Percentiles rank a stretch among this genome's conserved stretches.
These are phyloP conservation scores for Crossocerus cetratus DNA, from an alignment of 2,888 invertebrate species.

Conservation along the genomic window DNA sequence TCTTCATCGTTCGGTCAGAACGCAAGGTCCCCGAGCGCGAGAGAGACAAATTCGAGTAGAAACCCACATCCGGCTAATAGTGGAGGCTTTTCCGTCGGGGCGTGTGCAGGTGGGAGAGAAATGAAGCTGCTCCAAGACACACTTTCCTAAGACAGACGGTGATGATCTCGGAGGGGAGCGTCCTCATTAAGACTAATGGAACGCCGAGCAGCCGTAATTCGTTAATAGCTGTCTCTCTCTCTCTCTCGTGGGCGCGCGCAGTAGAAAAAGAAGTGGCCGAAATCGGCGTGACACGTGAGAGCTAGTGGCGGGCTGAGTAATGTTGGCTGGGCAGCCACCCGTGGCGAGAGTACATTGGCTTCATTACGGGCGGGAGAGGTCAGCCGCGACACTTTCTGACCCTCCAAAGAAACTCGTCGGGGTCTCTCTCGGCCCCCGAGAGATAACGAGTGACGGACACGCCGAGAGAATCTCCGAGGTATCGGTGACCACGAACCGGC, in stretches of 20 bases:
- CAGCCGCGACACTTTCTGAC: constrained; percentile 51
- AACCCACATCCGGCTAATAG: background rate
- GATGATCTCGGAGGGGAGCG: constrained; percentile 25
- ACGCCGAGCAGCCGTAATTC: constrained; percentile 1
- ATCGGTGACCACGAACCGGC: background rate
- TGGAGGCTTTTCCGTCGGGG: too few relatives aligned
- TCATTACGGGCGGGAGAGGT: constrained; percentile 45
- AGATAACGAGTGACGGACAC: constrained; percentile 42
- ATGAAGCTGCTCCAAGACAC: constrained; percentile 12
- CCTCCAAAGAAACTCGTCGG: constrained; percentile 33
- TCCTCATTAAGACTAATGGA: constrained; percentile 7
- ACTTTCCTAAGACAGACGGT: constrained; percentile 4
- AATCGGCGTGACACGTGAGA: constrained; percentile 19
- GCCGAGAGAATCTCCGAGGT: constrained; percentile 13
- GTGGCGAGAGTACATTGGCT: constrained; percentile 47
- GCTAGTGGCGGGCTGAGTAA: constrained; percentile 16
- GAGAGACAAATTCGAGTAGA: background rate
- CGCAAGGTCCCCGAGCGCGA: background rate
- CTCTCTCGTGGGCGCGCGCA: background rate
- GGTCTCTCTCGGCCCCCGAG: constrained; percentile 9
- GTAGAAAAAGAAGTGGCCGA: constrained; percentile 5
- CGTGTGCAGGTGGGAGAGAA: background rate
- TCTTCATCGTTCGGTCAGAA: constrained; percentile 59
- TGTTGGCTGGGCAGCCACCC: constrained; percentile 32
- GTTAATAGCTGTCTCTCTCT: background rate